Base-by-base conservation (phyloP, 2,888 invertebrate genomes). In the Dolichopus griseipennis region DNA sequence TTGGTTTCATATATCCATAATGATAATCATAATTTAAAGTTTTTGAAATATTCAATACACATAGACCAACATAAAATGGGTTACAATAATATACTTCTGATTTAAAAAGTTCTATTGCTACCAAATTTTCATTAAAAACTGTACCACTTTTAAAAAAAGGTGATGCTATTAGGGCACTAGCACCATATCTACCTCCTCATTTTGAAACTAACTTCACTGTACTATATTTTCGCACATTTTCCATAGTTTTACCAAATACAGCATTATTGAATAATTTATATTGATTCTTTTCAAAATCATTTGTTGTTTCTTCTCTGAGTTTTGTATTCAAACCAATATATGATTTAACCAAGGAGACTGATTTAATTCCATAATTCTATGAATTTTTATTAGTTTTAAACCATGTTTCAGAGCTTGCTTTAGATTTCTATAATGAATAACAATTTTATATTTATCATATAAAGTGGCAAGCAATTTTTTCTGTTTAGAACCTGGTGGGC, bases 151-250 rank as follows among this genome's bases (percentile, higher is more conserved):
- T 72, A 69, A 77, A 79, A 72, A 75, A 75, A 10, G 75, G 75
- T 69, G 43, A 43, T 43, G 43, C 43, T 43, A 43, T 43, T 72
- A 75, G 20, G 76, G 73, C 34, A 78, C 76, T 12, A 73, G 69
- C 65, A 72, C 72, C 71, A 73, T 71, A 67, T 77, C 78, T 68
- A 78, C 78, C 71, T 43, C 12, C n/a, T 75, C 72, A 69, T 75
- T 73, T 65, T 81, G 81, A 52, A 77, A 71, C 15, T 79, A 76
- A 74, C 81, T 81, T 72, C 81, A 80, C 76, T 81, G 80, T 66
- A n/a, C 21, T 37, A 21, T 65, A 61, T 67, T 67, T 68, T 15
- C 62, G 41, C 4, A 69, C 15, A 66, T 70, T 70, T 67, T 70
- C 70, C 70, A 70, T 70, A 22, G 68, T 65, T 65, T 68, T 66